These are phyloP conservation scores for Rhynchophorus ferrugineus DNA, from an alignment of 1,140 invertebrate species.

Conservation along the genomic window DNA sequence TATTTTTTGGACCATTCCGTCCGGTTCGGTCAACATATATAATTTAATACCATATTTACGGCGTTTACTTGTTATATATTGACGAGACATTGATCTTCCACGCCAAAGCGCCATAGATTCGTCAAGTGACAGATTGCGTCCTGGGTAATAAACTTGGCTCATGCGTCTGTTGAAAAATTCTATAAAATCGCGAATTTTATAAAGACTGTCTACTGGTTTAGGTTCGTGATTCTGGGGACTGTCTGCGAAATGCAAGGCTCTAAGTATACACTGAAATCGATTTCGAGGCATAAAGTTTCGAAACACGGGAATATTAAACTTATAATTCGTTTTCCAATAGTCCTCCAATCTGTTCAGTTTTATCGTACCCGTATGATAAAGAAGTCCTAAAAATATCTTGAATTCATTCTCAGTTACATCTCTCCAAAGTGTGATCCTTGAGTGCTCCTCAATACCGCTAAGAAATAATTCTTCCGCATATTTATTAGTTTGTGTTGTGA, in stretches of 20 bases:
- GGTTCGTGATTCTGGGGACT: no score
- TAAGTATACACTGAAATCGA: background rate
- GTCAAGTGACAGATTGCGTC: conserved; percentile 22
- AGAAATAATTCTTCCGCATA: no score
- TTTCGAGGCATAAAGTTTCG: background rate
- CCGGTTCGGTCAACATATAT: conserved; percentile 17
- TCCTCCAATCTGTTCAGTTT: background rate
- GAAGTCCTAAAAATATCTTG: no score
- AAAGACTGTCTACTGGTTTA: background rate
- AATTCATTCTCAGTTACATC: no score
- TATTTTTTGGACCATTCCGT: conserved; percentile 11
- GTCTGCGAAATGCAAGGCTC: background rate
- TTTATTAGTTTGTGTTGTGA: no score
- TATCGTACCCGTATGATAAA: background rate
- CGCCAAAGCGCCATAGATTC: conserved; percentile 27
- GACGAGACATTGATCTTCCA: conserved; percentile 10
- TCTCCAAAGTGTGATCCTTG: no score
- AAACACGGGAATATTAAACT: background rate
- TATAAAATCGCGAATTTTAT: conserved; percentile 1
- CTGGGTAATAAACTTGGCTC: conserved; percentile 19
- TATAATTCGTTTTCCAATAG: background rate
- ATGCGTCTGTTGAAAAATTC: conserved; percentile 28
- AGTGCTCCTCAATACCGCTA: no score
- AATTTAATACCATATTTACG: conserved; percentile 21
- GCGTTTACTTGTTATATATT: conserved; percentile 20